phyloP scores from a whole-genome alignment of 1,140 invertebrate species.

The Chionoecetes opilio region DNA sequence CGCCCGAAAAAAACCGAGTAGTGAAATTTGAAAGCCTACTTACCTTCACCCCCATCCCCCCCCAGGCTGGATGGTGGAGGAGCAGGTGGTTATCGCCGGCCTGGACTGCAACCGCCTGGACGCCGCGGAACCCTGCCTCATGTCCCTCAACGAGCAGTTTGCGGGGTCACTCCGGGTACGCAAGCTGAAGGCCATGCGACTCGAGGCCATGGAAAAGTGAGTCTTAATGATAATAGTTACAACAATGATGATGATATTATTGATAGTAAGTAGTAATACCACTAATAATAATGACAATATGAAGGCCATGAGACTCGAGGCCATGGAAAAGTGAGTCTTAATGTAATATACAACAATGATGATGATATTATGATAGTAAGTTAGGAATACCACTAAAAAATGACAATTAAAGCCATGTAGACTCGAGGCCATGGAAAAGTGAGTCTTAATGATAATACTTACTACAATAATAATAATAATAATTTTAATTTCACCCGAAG shows the following conservation, averaged over 20 bases:
- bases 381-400: neutral
- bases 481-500: no score
- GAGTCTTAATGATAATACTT: constrained; percentile 81
- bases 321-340: constrained; percentile 89
- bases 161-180: constrained; percentile 94
- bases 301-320: constrained; percentile 90
- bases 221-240: constrained; percentile 50
- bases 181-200: constrained; percentile 93
- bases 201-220: constrained; percentile 94
- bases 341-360: constrained; percentile 27
- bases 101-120: constrained; percentile 93
- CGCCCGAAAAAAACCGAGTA: no score
- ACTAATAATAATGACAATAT: no score
- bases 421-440: constrained; percentile 94
- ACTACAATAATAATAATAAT: constrained; percentile 21
- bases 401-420: constrained; percentile 95
- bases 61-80: constrained; percentile 94
- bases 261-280: neutral
- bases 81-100: constrained; percentile 97
- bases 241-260: neutral
- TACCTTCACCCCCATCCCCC: no score
- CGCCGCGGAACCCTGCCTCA: constrained; percentile 92
- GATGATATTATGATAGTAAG: neutral
- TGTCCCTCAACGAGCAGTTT: constrained; percentile 92
- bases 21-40: no score